Evolutionary conservation across 2,797 vertebrate species (phyloP).

Genomic region (Netta rufina): DNA sequence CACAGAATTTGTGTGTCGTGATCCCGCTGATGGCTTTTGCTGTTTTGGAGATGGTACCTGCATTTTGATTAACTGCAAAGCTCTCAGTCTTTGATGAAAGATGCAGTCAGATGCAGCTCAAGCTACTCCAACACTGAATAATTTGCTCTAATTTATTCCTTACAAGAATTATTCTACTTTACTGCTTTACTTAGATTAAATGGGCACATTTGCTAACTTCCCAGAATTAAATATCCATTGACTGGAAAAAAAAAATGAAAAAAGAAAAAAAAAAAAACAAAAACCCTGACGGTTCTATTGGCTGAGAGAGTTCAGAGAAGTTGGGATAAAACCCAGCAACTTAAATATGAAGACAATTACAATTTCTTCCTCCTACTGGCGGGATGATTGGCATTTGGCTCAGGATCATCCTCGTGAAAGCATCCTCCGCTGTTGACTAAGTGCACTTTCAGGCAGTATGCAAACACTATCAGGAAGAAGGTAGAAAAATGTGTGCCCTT

Average conservation of each 20-base stretch:
- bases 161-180: constrained; percentile 3
- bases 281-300: neutral
- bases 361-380: neutral
- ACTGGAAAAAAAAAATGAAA: neutral
- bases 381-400: neutral
- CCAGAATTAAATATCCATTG: neutral
- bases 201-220: neutral
- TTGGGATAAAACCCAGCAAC: neutral
- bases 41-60: neutral
- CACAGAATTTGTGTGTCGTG: neutral
- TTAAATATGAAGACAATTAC: neutral
- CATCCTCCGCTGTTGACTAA: neutral
- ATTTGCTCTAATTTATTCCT: constrained; percentile 7
- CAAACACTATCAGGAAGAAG: neutral
- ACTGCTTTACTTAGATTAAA: neutral
- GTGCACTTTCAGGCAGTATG: neutral
- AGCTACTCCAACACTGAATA: constrained; percentile 7
- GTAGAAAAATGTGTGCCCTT: neutral
- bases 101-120: neutral
- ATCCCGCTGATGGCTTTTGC: neutral
- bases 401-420: neutral
- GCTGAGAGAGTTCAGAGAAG: neutral
- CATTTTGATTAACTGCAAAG: constrained; percentile 9
- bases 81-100: neutral
- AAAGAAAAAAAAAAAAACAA: neutral